A percentile compares a stretch with the other conserved stretches of the same genome.
Conservation (phyloP, 2,888 invertebrate species). For the Andrena fulva region DNA sequence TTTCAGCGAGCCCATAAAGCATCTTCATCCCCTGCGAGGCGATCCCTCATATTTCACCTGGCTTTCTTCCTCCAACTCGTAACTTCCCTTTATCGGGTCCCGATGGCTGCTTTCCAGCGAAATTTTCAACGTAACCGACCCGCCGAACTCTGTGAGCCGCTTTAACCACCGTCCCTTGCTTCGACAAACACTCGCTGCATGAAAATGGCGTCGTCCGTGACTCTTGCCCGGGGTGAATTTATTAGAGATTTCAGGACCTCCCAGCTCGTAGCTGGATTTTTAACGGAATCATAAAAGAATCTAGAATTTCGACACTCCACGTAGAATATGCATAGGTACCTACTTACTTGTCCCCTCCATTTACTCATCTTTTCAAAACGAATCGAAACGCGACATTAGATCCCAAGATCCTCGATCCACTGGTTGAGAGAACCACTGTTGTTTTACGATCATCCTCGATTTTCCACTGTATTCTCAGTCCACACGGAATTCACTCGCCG, state of each 20-base stretch:
- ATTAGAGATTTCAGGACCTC: background rate
- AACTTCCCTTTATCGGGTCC: constrained; percentile 40
- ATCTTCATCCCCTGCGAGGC: constrained; percentile 20
- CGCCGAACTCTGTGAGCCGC: background rate
- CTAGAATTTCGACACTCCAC: background rate
- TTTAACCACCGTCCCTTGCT: background rate
- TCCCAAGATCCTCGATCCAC: background rate
- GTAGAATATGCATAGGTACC: background rate
- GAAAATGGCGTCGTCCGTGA: no score
- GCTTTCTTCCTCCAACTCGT: constrained; percentile 17
- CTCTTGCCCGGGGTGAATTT: background rate
- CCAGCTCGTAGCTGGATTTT: background rate
- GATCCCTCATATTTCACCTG: constrained; percentile 39
- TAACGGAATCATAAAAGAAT: background rate
- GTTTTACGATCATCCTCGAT: constrained; percentile 52
- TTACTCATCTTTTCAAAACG: background rate
- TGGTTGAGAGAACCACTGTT: constrained; percentile 29
- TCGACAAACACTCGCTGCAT: background rate
- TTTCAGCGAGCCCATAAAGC: constrained; percentile 31
- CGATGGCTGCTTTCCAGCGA: constrained; percentile 40
- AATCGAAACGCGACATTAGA: background rate
- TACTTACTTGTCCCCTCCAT: background rate
- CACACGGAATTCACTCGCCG: constrained; percentile 48
- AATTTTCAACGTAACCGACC: constrained; percentile 42
- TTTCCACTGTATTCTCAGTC: constrained; percentile 37